These are phyloP conservation scores for Ligdia adustata DNA, from an alignment of 2,888 invertebrate genomes.

Conservation along the genomic window DNA sequence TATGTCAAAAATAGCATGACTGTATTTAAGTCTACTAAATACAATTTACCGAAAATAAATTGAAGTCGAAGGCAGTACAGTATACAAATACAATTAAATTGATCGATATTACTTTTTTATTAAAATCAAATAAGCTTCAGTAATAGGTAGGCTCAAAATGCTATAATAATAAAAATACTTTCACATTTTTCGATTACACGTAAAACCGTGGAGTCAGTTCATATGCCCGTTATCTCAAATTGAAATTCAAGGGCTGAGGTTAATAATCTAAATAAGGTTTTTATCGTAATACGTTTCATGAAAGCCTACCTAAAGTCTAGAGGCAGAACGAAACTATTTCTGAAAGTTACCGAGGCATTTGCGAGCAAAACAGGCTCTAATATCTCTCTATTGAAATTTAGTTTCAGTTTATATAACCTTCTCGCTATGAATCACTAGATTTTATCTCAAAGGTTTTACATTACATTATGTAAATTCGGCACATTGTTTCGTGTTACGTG, in stretches of 20 bases:
- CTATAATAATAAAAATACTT: neutral
- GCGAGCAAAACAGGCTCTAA: conserved; percentile 8
- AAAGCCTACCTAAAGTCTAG: conserved; percentile 13
- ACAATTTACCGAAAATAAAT: neutral
- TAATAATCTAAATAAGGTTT: conserved; percentile 24
- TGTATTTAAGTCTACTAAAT: no score
- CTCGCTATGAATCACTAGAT: conserved; percentile 9
- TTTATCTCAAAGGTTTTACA: conserved; percentile 11
- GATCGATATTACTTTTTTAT: neutral
- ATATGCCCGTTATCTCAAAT: conserved; percentile 17
- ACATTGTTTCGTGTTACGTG: conserved; percentile 50
- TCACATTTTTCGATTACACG: conserved; percentile 7
- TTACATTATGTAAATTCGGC: conserved; percentile 54
- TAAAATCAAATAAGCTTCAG: neutral
- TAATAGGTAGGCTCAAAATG: no score
- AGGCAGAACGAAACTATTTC: conserved; percentile 20
- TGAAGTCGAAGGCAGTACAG: no score
- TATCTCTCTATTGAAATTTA: conserved; percentile 18
- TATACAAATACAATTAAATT: no score
- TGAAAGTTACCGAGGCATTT: conserved; percentile 17
- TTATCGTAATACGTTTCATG: conserved; percentile 22
- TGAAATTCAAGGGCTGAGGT: conserved; percentile 19
- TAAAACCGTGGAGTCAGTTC: conserved; percentile 7
- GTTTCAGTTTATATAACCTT: conserved; percentile 5
- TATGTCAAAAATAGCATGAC: no score